A percentile compares a stretch with the other conserved stretches of the same genome.
phyloP scores from a whole-genome alignment of 1,140 invertebrate genomes.

The Drosophila mojavensis region DNA sequence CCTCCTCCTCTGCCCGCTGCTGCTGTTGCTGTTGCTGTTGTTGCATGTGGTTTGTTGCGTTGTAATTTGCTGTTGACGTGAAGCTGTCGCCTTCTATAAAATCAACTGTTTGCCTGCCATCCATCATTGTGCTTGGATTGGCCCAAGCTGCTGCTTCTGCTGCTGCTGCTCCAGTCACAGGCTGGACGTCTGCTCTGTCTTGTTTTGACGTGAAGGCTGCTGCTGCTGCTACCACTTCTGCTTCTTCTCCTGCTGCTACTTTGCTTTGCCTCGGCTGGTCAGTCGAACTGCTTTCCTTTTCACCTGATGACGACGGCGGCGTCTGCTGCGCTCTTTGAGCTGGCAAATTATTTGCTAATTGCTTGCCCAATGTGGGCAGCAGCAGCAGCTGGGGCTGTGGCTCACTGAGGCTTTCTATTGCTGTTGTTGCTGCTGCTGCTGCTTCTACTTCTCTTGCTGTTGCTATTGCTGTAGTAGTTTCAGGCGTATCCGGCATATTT shows the following conservation, averaged over 20 bases:
- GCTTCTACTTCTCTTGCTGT: conserved; percentile 18
- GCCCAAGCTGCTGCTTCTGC: conserved; percentile 3
- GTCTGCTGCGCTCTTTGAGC: conserved; percentile 44
- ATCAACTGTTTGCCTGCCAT: conserved; percentile 79
- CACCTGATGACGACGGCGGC: conserved; percentile 53
- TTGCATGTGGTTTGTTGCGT: conserved; percentile 62
- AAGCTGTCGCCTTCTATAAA: conserved; percentile 79
- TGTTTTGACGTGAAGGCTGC: conserved; percentile 62
- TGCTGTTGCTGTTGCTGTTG: not conserved
- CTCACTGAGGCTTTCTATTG: conserved; percentile 6
- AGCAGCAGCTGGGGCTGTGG: conserved; percentile 39
- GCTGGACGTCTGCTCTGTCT: conserved; percentile 39
- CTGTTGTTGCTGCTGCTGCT: conserved; percentile 1
- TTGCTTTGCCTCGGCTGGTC: conserved; percentile 53
- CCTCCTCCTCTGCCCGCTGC: not conserved
- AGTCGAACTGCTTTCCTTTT: conserved; percentile 62
- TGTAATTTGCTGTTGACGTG: conserved; percentile 76
- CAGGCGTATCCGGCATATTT: conserved; percentile 68
- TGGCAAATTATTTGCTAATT: conserved; percentile 79
- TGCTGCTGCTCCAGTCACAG: conserved; percentile 37
- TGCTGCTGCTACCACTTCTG: conserved; percentile 39
- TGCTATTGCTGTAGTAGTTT: conserved; percentile 21
- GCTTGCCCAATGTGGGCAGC: conserved; percentile 54
- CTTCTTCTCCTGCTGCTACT: conserved; percentile 28
- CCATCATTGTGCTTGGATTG: conserved; percentile 63